These are phyloP conservation scores for Poliocrania exsul DNA, from an alignment of 2,797 vertebrate genomes.

Conservation along the genomic window DNA sequence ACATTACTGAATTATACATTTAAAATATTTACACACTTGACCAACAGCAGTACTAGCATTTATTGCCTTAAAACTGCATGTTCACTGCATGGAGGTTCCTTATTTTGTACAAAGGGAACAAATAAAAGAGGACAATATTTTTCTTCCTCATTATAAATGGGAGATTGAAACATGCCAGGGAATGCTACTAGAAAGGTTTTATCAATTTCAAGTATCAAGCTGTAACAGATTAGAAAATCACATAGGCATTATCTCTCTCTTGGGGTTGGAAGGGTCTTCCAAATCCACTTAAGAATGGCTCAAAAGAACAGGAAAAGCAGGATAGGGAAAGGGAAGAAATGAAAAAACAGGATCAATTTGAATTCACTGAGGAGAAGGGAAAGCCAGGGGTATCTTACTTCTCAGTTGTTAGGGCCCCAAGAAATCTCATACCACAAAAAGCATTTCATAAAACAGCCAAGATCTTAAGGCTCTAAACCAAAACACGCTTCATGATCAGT, in stretches of 20 bases:
- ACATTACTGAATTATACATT: constrained; percentile 69
- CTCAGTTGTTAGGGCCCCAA: not conserved
- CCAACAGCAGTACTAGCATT: constrained; percentile 69
- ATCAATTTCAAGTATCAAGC: constrained; percentile 5
- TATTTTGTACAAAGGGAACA: constrained; percentile 56
- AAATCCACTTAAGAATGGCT: not conserved
- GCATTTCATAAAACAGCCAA: not conserved
- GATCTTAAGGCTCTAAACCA: not conserved
- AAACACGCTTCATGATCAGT: not conserved
- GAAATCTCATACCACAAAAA: not conserved
- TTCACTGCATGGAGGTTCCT: constrained; percentile 56
- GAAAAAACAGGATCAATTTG: not conserved
- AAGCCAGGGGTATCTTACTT: not conserved
- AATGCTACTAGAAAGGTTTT: not conserved
- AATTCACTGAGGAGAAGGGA: not conserved
- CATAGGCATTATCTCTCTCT: not conserved
- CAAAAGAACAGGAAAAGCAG: not conserved
- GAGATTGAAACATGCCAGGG: not conserved
- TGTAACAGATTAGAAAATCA: not conserved
- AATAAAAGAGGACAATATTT: not conserved
- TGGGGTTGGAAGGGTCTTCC: not conserved
- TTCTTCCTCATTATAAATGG: not conserved
- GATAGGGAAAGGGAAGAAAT: not conserved
- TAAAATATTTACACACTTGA: constrained; percentile 71
- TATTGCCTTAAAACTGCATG: constrained; percentile 71